These are phyloP conservation scores for Chloroceryle aenea DNA, from an alignment of 2,113 vertebrate species.

Conservation along the genomic window DNA sequence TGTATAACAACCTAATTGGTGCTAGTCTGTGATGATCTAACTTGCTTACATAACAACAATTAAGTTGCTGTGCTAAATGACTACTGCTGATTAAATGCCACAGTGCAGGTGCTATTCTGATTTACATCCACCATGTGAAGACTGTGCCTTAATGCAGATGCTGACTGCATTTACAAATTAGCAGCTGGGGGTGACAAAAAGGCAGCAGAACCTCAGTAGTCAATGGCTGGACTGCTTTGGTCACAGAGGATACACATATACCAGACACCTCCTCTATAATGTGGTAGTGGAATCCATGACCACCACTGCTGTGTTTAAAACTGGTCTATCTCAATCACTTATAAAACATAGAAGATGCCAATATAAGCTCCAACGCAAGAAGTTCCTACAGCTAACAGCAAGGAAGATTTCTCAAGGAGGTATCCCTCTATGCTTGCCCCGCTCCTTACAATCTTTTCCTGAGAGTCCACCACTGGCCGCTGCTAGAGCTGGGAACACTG, in stretches of 20 bases:
- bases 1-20: background rate
- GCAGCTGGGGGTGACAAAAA: background rate
- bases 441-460: background rate
- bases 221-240: background rate
- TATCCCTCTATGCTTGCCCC: background rate
- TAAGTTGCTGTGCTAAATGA: slow-evolving; percentile 41
- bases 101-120: slow-evolving; percentile 59
- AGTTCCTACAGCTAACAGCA: background rate
- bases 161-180: background rate
- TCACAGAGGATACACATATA: background rate
- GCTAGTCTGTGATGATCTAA: slow-evolving; percentile 15
- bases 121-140: slow-evolving; percentile 25
- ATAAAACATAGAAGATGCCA: background rate
- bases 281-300: background rate
- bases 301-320: background rate
- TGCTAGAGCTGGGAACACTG: background rate
- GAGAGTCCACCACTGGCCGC: background rate
- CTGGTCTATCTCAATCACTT: background rate
- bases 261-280: background rate
- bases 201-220: background rate
- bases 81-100: slow-evolving; percentile 57
- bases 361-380: background rate
- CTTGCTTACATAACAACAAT: slow-evolving; percentile 39
- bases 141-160: background rate
- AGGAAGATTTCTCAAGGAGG: background rate